Conservation (phyloP, 2,113 vertebrate genomes). For the Anolis carolinensis region DNA sequence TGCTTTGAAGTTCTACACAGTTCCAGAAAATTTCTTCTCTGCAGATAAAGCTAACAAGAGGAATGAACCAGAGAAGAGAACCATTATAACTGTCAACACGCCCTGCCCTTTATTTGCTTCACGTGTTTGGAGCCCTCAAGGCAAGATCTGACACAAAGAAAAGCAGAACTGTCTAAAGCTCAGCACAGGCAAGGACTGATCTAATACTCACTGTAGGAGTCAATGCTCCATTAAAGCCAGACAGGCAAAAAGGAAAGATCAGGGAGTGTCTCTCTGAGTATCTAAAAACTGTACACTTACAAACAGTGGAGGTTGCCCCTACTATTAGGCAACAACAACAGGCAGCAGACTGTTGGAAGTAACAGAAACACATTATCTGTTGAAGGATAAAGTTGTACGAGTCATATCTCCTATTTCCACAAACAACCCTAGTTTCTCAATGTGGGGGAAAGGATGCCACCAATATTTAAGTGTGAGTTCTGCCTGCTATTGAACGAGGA, state of each 20-base stretch:
- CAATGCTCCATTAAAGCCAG: background rate
- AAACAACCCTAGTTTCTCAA: too few species aligned
- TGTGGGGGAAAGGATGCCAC: too few species aligned
- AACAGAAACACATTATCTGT: too few species aligned
- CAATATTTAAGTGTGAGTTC: too few species aligned
- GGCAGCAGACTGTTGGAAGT: too few species aligned
- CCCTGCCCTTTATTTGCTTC: background rate
- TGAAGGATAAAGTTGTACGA: too few species aligned
- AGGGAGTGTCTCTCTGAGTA: background rate
- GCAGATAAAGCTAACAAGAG: background rate
- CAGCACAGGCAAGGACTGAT: background rate
- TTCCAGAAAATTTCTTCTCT: background rate
- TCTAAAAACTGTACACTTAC: background rate
- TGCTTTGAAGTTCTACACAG: background rate
- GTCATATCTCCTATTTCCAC: too few species aligned
- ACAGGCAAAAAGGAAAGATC: background rate
- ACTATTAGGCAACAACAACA: too few species aligned
- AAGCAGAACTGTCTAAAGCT: slow-evolving; percentile 9
- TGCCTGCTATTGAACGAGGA: too few species aligned
- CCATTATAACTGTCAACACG: background rate
- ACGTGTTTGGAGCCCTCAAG: background rate
- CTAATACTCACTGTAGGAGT: background rate
- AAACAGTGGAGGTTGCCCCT: background rate
- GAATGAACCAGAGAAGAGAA: background rate
- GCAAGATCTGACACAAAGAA: background rate